These are phyloP conservation scores for Ascidia mentula DNA, from an alignment of 23 tunicate species.

Conservation along the genomic window DNA sequence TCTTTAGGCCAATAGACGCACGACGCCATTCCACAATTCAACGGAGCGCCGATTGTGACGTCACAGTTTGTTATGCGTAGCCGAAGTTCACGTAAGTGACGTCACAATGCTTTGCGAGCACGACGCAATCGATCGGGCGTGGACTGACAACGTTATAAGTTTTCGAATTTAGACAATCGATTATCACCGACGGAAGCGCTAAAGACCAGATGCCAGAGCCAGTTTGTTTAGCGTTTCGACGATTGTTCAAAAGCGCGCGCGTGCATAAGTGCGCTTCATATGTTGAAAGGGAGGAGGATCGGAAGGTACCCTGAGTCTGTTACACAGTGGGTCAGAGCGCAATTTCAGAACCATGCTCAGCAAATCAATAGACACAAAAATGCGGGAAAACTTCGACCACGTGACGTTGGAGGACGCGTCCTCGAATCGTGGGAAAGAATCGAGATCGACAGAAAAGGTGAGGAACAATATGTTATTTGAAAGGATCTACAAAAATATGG, in stretches of 20 bases:
- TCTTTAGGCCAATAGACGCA: no score
- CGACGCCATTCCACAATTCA: no score
- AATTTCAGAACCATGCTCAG: background rate
- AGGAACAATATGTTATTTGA: no score
- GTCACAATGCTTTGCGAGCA: no score
- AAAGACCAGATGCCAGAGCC: background rate
- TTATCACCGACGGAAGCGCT: slow-evolving; percentile 4
- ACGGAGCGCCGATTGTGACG: no score
- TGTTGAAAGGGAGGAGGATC: no score
- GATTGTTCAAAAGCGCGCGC: slow-evolving; percentile 2
- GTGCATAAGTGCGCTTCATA: no score
- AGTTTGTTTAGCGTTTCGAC: background rate
- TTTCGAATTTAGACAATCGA: slow-evolving; percentile 3
- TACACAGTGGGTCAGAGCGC: no score
- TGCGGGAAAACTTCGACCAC: slow-evolving; percentile 26
- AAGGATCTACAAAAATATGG: no score
- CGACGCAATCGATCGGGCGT: background rate
- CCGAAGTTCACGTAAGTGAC: no score
- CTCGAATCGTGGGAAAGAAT: slow-evolving; percentile 12
- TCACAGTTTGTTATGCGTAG: background rate
- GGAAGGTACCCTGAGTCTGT: no score
- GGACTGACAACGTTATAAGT: background rate
- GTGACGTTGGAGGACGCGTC: slow-evolving; percentile 48
- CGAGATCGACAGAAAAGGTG: background rate
- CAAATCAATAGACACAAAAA: background rate